Conservation (phyloP, 2,113 vertebrate genomes). For the Oncorhynchus keta region DNA sequence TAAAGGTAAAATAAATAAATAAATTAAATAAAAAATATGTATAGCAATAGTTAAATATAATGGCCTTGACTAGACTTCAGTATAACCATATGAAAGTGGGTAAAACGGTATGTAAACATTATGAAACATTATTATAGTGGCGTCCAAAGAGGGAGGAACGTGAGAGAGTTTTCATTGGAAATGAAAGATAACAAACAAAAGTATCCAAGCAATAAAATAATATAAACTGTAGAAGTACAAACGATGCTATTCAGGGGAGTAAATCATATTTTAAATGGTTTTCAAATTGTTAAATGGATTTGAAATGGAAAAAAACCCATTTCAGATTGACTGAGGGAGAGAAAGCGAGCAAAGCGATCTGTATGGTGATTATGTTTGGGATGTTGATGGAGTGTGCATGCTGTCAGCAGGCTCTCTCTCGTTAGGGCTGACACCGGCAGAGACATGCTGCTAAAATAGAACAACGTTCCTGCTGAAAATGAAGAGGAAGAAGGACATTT, state of each 20-base stretch:
- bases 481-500: not conserved
- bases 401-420: conserved; percentile 36
- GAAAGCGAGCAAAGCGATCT: conserved; percentile 38
- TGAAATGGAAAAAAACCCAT: not conserved
- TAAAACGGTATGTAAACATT: too few species aligned
- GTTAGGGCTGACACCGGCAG: conserved; percentile 49
- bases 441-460: conserved; percentile 26
- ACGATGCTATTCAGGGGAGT: not conserved
- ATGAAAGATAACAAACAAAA: not conserved
- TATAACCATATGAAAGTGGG: too few species aligned
- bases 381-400: conserved; percentile 53
- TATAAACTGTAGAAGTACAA: not conserved
- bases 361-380: conserved; percentile 37
- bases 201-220: not conserved
- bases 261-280: not conserved
- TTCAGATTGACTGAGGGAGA: not conserved
- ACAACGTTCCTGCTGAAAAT: conserved; percentile 27
- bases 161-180: not conserved
- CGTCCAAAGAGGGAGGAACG: not conserved
- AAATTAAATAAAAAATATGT: too few species aligned
- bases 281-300: not conserved
- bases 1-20: too few species aligned
- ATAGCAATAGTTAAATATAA: too few species aligned
- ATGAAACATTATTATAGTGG: not conserved
- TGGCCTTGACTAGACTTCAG: too few species aligned